Evolutionary conservation across 1,140 invertebrate species (phyloP), one percentile per base, ranked within the genome.

Genomic region (Sarcophaga peregrina): DNA sequence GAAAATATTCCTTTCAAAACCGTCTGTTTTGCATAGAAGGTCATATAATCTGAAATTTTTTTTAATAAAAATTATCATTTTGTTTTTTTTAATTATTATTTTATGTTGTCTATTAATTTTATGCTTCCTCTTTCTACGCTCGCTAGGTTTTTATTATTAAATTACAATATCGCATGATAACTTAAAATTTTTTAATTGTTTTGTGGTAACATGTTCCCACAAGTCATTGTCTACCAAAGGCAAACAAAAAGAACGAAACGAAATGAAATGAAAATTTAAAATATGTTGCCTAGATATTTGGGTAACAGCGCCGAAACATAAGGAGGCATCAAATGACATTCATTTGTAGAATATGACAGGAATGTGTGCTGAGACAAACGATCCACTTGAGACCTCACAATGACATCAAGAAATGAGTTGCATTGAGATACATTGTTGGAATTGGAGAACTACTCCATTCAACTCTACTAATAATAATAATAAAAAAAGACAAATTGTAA

Each of bases 301-400:
- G 20, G 62, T 11, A 11, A 58, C 11, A n/a, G 13, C 54, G 54
- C 54, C 54, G 13, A 58, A 58, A 58, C 13, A 68, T 20, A 68
- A 68, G 11, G n/a, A 6, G 54, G n/a, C 54, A 68, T 68, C 17
- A 20, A 1, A 37, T 37, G 25, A 37, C 62, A 68, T 68, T 68
- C 62, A 68, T 68, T 68, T 68, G 62, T 20, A 8, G 62, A 20
- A 68, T 68, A 68, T 68, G 62, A 68, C 62, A 68, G 62, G 62
- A 20, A 20, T 68, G 20, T 68, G 62, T 68, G 62, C 20, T 68
- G 20, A 20, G 20, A 68, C 62, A 68, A 68, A 68, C 62, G 62
- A 68, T 6, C 62, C 62, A 20, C 17, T 20, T 6, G 62, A 20
- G 62, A 68, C 62, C 54, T n/a, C 6, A 58, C 54, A 58, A 68